Percentiles rank a stretch among this genome's conserved stretches.
Evolutionary conservation across 1,140 invertebrate genomes (phyloP).

Genomic region (Philopotamus ludificatus): DNA sequence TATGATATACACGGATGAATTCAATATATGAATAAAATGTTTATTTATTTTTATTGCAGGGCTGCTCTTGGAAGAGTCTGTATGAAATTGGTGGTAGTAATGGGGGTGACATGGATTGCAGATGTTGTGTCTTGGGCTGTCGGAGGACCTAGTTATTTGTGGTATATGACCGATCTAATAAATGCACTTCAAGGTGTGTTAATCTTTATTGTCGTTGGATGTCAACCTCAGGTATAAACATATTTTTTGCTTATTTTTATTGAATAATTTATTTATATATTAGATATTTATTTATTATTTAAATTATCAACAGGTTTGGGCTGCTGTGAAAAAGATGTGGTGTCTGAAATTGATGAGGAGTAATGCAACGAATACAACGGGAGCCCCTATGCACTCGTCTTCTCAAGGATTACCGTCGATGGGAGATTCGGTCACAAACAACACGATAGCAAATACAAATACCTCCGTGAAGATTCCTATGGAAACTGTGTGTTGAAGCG

Average conservation of each 20-base stretch:
- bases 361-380: conserved; percentile 59
- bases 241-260: background rate
- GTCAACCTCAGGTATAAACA: conserved; percentile 70
- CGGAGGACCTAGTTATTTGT: conserved; percentile 73
- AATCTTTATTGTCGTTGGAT: conserved; percentile 85
- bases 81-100: conserved; percentile 80
- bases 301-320: conserved; percentile 56
- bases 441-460: conserved; percentile 64
- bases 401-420: conserved; percentile 76
- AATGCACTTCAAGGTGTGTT: conserved; percentile 85
- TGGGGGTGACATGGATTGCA: conserved; percentile 83
- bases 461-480: conserved; percentile 49
- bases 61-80: conserved; percentile 76
- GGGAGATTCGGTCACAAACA: conserved; percentile 71
- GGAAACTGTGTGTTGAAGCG: conserved; percentile 58
- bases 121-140: conserved; percentile 73
- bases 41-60: conserved; percentile 53
- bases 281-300: background rate
- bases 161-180: conserved; percentile 78
- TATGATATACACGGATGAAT: conserved; percentile 26
- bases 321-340: conserved; percentile 66
- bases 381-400: conserved; percentile 61
- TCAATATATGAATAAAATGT: too few species aligned
- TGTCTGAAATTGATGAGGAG: conserved; percentile 59
- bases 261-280: background rate